These are phyloP conservation scores for Cladopsammia gracilis DNA, from an alignment of 64 coral and sea anemone species.

Conservation along the genomic window DNA sequence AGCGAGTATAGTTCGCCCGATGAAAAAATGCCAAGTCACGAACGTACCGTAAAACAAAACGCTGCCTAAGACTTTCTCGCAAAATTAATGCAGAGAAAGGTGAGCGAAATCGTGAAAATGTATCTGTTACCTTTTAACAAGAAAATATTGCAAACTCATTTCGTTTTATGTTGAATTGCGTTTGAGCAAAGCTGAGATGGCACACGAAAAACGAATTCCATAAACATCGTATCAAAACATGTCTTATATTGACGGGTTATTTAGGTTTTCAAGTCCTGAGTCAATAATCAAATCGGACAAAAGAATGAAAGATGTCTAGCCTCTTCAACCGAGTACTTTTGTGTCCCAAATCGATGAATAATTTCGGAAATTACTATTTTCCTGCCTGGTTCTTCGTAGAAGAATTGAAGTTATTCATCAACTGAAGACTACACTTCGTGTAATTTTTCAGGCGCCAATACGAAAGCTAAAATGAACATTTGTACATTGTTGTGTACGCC, in stretches of 20 bases:
- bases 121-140: neutral
- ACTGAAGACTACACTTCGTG: neutral
- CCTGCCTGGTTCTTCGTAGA: neutral
- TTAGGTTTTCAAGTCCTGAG: slow-evolving; percentile 41
- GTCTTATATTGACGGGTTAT: slow-evolving; percentile 31
- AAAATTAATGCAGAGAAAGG: too few species aligned
- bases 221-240: slow-evolving; percentile 36
- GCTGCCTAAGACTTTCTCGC: too few species aligned
- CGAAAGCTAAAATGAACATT: neutral
- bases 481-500: neutral
- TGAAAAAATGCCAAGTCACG: neutral
- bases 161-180: neutral
- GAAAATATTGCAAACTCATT: neutral
- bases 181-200: neutral
- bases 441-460: neutral
- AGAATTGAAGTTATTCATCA: neutral
- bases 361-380: neutral
- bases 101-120: neutral
- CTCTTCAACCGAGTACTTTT: slow-evolving; percentile 20
- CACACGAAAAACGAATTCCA: neutral
- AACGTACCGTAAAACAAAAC: neutral
- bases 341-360: slow-evolving; percentile 10
- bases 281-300: slow-evolving; percentile 26
- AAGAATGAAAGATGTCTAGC: neutral
- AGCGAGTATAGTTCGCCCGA: neutral